Conservation (phyloP, 1,140 invertebrate species). For the Drosophila pallidifrons region DNA sequence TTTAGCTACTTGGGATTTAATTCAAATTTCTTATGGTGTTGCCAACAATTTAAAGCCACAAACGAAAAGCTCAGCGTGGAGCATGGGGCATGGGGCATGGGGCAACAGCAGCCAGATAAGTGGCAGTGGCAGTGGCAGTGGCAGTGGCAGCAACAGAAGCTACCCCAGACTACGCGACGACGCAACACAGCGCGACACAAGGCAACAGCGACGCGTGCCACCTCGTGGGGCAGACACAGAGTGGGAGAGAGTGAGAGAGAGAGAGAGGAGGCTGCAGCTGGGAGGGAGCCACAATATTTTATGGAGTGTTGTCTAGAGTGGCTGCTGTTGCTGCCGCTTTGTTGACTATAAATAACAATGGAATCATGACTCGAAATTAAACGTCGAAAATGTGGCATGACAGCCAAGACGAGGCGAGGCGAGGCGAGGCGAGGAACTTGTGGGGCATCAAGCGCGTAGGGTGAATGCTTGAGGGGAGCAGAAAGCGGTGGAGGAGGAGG, state of each 20-base stretch:
- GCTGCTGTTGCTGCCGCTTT: constrained; percentile 62
- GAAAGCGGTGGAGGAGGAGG: neutral
- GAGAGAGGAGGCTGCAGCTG: constrained; percentile 12
- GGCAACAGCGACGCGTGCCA: constrained; percentile 58
- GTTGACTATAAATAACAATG: constrained; percentile 83
- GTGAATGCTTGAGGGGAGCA: neutral
- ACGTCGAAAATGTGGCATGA: constrained; percentile 60
- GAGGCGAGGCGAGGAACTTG: no score
- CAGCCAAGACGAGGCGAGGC: neutral
- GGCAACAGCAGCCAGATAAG: constrained; percentile 48
- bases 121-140: constrained; percentile 35
- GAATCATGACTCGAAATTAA: constrained; percentile 82
- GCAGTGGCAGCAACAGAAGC: neutral
- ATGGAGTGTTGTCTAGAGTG: constrained; percentile 80
- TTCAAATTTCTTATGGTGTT: constrained; percentile 33
- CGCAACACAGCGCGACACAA: constrained; percentile 25
- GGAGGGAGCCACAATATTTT: constrained; percentile 64
- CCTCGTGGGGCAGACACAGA: neutral
- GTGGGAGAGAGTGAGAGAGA: neutral
- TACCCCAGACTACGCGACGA: constrained; percentile 58
- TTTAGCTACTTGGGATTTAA: constrained; percentile 34
- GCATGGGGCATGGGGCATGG: no score
- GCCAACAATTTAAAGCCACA: constrained; percentile 27
- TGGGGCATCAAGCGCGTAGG: neutral
- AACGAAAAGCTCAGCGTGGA: constrained; percentile 7